Conservation (phyloP, 2,888 invertebrate genomes). For the Tiliacea citrago region DNA sequence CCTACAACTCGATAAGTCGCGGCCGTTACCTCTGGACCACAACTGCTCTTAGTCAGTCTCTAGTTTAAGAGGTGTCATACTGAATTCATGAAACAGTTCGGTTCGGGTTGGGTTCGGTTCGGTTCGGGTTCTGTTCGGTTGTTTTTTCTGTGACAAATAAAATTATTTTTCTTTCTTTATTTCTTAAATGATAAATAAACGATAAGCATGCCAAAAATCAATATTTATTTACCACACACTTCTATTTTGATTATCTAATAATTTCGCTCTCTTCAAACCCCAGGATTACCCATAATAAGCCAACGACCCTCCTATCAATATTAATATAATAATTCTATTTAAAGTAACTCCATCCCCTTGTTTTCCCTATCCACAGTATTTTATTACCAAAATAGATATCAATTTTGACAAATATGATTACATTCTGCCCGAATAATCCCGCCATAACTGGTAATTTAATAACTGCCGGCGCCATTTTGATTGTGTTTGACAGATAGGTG, state of each 20-base stretch:
- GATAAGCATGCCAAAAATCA: slow-evolving; percentile 4
- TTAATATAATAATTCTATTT: slow-evolving; percentile 52
- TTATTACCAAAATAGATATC: slow-evolving; percentile 72
- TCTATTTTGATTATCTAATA: slow-evolving; percentile 26
- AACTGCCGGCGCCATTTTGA: slow-evolving; percentile 68
- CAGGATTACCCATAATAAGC: slow-evolving; percentile 31
- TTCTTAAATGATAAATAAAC: background rate
- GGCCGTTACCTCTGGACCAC: too few species aligned
- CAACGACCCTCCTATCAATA: slow-evolving; percentile 28
- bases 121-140: too few species aligned
- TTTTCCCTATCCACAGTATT: slow-evolving; percentile 65
- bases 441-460: slow-evolving; percentile 70
- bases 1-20: too few species aligned
- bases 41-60: too few species aligned
- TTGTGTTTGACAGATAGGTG: slow-evolving; percentile 62
- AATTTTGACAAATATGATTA: slow-evolving; percentile 75
- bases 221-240: slow-evolving; percentile 38
- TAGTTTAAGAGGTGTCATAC: background rate
- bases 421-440: slow-evolving; percentile 65
- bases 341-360: slow-evolving; percentile 57
- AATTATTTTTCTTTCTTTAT: too few species aligned
- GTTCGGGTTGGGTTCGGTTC: too few species aligned
- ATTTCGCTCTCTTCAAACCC: slow-evolving; percentile 31
- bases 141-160: too few species aligned
- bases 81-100: background rate